Evolutionary conservation across 2,797 vertebrate species (phyloP).

Genomic region (Propithecus perrieri): DNA sequence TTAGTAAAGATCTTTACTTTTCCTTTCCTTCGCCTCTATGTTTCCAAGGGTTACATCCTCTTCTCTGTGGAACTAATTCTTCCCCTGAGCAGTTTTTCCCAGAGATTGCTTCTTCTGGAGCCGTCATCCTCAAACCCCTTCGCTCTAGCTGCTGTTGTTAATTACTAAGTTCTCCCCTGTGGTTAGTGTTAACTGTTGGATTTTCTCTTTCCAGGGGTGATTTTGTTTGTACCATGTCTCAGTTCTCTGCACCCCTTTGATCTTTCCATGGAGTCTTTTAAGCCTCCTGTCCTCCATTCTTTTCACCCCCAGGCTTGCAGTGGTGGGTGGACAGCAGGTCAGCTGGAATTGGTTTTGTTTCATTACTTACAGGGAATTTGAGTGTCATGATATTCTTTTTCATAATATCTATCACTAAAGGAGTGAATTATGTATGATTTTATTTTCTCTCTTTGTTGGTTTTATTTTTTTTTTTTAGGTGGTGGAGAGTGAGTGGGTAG

Average conservation of each 20-base stretch:
- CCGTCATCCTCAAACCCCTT: neutral
- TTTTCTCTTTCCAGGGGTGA: neutral
- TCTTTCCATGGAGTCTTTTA: neutral
- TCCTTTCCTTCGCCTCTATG: neutral
- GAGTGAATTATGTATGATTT: neutral
- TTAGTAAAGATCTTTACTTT: neutral
- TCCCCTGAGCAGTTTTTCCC: neutral
- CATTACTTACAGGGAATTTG: neutral
- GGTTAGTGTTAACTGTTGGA: neutral
- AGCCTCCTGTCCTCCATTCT: accelerated
- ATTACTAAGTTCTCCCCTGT: neutral
- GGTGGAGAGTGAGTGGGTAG: neutral
- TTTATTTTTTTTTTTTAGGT: neutral
- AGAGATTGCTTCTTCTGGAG: neutral
- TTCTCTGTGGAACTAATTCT: neutral
- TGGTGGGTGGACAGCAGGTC: neutral
- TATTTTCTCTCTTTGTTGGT: neutral
- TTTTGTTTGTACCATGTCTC: neutral
- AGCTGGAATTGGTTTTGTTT: neutral
- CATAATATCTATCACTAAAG: neutral
- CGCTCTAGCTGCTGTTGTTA: neutral
- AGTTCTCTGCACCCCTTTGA: neutral
- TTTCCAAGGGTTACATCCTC: neutral
- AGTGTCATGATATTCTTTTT: neutral
- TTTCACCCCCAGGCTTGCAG: neutral